A percentile compares a stretch with the other conserved stretches of the same genome.
Evolutionary conservation across 2,888 invertebrate species (phyloP).

Genomic region (Zaprionus lineosus): DNA sequence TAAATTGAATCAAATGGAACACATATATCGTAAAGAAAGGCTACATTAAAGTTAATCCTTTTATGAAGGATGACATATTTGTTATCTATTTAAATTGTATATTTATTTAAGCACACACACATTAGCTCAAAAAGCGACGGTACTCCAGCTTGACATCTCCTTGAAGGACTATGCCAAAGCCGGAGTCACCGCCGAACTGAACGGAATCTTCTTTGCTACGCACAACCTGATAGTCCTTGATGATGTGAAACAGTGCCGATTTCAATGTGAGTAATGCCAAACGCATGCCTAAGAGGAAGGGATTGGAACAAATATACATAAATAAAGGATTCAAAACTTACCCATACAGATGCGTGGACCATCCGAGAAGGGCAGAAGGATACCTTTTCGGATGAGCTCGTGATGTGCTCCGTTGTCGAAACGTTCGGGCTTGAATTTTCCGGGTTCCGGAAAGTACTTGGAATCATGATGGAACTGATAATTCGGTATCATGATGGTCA

Average conservation of each 20-base stretch:
- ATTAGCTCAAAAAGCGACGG: constrained; percentile 28
- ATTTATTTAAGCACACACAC: not conserved
- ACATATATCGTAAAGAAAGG: too few species aligned
- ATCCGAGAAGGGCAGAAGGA: constrained; percentile 79
- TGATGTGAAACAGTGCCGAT: constrained; percentile 60
- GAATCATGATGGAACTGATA: constrained; percentile 80
- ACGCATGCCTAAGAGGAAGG: constrained; percentile 60
- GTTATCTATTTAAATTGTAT: not conserved
- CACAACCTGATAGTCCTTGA: constrained; percentile 58
- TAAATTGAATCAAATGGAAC: too few species aligned
- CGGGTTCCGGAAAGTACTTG: constrained; percentile 67
- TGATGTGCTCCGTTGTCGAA: constrained; percentile 70
- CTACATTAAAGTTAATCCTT: too few species aligned
- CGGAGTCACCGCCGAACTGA: constrained; percentile 54
- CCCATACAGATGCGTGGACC: constrained; percentile 80
- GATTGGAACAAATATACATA: not conserved
- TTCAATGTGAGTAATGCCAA: constrained; percentile 68
- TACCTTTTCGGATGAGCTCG: constrained; percentile 62
- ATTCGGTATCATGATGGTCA: constrained; percentile 76
- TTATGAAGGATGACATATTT: not conserved
- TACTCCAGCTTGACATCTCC: constrained; percentile 69
- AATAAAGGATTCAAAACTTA: constrained; percentile 14
- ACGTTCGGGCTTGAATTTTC: constrained; percentile 73
- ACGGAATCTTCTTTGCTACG: constrained; percentile 18
- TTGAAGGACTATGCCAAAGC: constrained; percentile 61